These are phyloP conservation scores for Cataglyphis cursor DNA, from an alignment of 2,888 invertebrate genomes.

Conservation along the genomic window DNA sequence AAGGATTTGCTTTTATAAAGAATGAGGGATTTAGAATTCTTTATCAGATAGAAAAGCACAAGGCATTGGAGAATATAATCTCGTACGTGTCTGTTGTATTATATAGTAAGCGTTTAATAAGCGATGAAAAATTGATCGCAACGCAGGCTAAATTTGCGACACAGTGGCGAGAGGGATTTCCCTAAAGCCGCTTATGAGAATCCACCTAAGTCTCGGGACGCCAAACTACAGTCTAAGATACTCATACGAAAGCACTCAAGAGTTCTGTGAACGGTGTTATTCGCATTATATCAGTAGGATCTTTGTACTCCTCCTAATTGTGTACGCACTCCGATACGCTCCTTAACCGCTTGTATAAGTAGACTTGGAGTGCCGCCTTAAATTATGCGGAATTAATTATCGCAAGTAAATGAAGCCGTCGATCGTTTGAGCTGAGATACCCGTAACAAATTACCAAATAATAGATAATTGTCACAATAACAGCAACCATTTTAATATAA, in stretches of 20 bases:
- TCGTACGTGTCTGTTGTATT: not conserved
- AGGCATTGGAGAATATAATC: not conserved
- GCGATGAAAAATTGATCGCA: constrained; percentile 60
- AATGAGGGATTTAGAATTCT: constrained; percentile 3
- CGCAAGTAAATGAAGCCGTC: constrained; percentile 33
- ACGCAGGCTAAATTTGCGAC: constrained; percentile 40
- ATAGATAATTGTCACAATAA: not conserved
- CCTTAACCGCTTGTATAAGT: constrained; percentile 36
- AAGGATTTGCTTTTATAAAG: not conserved
- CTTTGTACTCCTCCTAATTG: constrained; percentile 10
- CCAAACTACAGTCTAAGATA: constrained; percentile 56
- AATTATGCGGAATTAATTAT: constrained; percentile 48
- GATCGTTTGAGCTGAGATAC: not conserved
- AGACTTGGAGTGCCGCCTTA: constrained; percentile 22
- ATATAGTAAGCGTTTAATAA: constrained; percentile 8
- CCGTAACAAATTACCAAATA: not conserved
- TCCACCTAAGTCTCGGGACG: constrained; percentile 59
- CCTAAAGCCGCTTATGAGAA: constrained; percentile 69
- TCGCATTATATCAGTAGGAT: constrained; percentile 55
- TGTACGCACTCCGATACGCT: constrained; percentile 39
- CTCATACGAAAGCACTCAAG: constrained; percentile 40
- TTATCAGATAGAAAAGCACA: not conserved
- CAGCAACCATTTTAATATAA: not conserved
- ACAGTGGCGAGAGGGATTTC: constrained; percentile 47
- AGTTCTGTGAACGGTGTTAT: constrained; percentile 47